phyloP scores from a whole-genome alignment of 2,797 vertebrate genomes.

The Myotis daubentonii region DNA sequence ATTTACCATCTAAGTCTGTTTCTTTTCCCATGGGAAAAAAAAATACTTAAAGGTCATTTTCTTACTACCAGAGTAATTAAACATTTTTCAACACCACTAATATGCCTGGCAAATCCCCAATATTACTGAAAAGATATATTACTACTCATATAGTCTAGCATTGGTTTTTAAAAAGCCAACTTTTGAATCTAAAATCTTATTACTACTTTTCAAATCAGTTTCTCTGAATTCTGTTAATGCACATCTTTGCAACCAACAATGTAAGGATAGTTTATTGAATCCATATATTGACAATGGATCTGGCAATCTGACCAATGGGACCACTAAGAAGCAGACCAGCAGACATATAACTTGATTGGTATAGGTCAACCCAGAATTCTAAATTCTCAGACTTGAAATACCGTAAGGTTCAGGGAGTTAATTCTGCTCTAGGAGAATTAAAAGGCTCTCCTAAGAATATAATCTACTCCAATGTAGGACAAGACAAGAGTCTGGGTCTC shows the following conservation, averaged over 20 bases:
- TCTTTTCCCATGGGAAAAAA: not conserved
- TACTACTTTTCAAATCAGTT: not conserved
- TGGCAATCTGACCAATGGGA: not conserved
- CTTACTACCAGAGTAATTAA: constrained; percentile 38
- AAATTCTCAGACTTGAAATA: constrained; percentile 40
- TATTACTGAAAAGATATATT: constrained; percentile 1
- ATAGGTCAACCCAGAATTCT: not conserved
- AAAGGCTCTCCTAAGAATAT: constrained; percentile 33
- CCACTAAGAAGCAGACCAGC: not conserved
- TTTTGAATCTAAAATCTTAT: not conserved
- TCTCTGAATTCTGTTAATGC: not conserved
- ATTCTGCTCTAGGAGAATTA: not conserved
- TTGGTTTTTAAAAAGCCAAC: constrained; percentile 3
- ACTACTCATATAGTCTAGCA: constrained; percentile 11
- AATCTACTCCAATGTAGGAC: not conserved
- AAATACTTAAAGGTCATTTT: constrained; percentile 35
- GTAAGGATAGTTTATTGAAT: not conserved
- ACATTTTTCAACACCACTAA: constrained; percentile 11
- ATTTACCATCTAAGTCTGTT: not conserved
- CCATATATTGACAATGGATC: not conserved
- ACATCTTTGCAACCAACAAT: not conserved
- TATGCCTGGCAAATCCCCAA: constrained; percentile 32
- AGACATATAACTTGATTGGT: not conserved
- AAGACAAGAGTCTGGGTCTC: not conserved
- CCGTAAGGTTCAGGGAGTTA: not conserved